Evolutionary conservation across 2,797 vertebrate species (phyloP).

Genomic region (Coregonus ussuriensis): DNA sequence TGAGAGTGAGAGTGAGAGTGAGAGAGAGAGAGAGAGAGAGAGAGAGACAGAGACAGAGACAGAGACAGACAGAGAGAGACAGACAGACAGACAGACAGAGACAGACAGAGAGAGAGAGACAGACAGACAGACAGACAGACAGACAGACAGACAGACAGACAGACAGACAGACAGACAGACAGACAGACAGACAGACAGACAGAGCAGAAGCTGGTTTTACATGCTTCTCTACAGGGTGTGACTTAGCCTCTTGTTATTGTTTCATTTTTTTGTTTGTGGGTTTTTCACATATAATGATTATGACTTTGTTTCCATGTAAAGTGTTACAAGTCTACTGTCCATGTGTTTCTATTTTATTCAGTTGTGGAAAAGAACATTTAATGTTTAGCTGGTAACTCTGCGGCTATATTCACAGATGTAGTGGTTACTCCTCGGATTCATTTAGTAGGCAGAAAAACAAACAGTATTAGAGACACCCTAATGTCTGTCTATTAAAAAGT

Average conservation of each 20-base stretch:
- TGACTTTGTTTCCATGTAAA: constrained; percentile 20
- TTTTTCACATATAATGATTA: constrained; percentile 13
- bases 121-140: no score
- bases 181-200: neutral
- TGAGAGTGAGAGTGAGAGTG: neutral
- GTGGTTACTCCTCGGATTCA: constrained; percentile 7
- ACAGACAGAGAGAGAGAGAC: neutral
- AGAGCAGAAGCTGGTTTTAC: neutral
- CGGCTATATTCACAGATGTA: constrained; percentile 8
- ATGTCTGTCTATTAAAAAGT: constrained; percentile 29
- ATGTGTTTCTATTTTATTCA: constrained; percentile 18
- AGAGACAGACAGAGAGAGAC: neutral
- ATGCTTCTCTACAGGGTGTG: constrained; percentile 9
- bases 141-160: no score
- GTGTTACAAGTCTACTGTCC: neutral
- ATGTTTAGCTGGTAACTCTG: constrained; percentile 1
- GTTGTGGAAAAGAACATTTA: constrained; percentile 17
- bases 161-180: neutral
- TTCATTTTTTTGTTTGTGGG: constrained; percentile 31
- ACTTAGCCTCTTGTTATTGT: constrained; percentile 40
- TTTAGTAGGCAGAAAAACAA: constrained; percentile 34
- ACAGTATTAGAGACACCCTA: constrained; percentile 27
- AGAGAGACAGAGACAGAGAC: neutral
- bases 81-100: neutral
- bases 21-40: neutral